Evolutionary conservation across 2,888 invertebrate genomes (phyloP).

Genomic region (Drosophila mercatorum): DNA sequence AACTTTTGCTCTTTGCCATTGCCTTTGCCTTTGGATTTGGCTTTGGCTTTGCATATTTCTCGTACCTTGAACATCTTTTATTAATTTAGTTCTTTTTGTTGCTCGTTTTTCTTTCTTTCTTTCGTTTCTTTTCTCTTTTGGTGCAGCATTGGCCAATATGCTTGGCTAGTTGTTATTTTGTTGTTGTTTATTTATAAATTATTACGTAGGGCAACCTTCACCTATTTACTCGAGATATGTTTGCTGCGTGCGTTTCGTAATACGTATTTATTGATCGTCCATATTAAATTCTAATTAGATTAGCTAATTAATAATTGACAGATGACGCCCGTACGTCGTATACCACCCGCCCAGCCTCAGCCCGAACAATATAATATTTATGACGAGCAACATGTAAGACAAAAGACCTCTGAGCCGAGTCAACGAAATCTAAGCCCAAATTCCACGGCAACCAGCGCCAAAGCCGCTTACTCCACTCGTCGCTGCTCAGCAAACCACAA

Average conservation of each 20-base stretch:
- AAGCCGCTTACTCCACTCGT: conserved; percentile 66
- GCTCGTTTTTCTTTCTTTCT: conserved; percentile 10
- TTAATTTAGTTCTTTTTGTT: conserved; percentile 31
- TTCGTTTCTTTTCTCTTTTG: too few species aligned
- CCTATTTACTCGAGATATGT: conserved; percentile 51
- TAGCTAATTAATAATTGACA: conserved; percentile 60
- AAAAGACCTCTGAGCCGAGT: conserved; percentile 65
- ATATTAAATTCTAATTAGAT: conserved; percentile 65
- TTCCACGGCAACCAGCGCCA: conserved; percentile 44
- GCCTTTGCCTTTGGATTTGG: conserved; percentile 51
- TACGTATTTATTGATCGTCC: conserved; percentile 14
- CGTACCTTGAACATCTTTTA: conserved; percentile 67
- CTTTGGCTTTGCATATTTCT: conserved; percentile 54
- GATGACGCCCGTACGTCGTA: conserved; percentile 27
- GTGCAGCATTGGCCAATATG: conserved; percentile 32
- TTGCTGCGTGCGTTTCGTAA: not conserved
- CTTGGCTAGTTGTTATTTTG: conserved; percentile 33
- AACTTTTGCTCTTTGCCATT: conserved; percentile 48
- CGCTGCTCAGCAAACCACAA: conserved; percentile 21
- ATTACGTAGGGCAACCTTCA: conserved; percentile 73
- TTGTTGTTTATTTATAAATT: conserved; percentile 54
- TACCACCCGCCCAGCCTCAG: too few species aligned
- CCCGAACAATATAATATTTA: conserved; percentile 60
- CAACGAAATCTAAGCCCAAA: conserved; percentile 72
- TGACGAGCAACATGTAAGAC: conserved; percentile 53